Percentiles rank a stretch among this genome's conserved stretches.
These are phyloP conservation scores for Hippocampus abdominalis DNA, from an alignment of 2,113 vertebrate genomes.

Conservation along the genomic window DNA sequence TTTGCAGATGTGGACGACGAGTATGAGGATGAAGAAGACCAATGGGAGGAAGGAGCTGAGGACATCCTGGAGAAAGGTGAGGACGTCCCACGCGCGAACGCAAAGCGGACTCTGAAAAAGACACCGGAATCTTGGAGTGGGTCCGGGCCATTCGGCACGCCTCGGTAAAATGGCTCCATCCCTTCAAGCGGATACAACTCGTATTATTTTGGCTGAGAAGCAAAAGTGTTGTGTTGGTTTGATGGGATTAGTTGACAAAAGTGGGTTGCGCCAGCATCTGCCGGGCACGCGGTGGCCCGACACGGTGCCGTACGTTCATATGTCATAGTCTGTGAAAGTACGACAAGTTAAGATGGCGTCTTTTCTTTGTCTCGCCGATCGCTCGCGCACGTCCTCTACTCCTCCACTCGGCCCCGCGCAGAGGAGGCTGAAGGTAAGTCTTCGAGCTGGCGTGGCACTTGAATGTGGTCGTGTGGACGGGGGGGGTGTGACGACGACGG, in stretches of 20 bases:
- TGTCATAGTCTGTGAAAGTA: too few relatives aligned
- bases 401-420: slow-evolving; percentile 73
- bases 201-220: too few relatives aligned
- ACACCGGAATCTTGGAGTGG: too few relatives aligned
- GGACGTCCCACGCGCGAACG: slow-evolving; percentile 5
- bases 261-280: too few relatives aligned
- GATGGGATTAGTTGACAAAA: too few relatives aligned
- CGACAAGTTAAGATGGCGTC: not conserved
- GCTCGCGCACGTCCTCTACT: slow-evolving; percentile 67
- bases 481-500: not conserved
- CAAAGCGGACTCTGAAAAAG: not conserved
- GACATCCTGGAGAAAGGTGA: slow-evolving; percentile 92
- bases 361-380: slow-evolving; percentile 36
- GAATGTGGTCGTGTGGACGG: not conserved
- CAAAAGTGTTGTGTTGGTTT: too few relatives aligned
- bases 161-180: too few relatives aligned
- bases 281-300: too few relatives aligned
- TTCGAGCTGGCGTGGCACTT: not conserved
- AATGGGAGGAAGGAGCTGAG: slow-evolving; percentile 88
- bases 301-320: too few relatives aligned
- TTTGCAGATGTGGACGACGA: slow-evolving; percentile 87
- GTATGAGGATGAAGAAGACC: slow-evolving; percentile 92
- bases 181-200: too few relatives aligned
- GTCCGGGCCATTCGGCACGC: too few relatives aligned
- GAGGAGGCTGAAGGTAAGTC: slow-evolving; percentile 90